These are phyloP conservation scores for Melieria omissa DNA, from an alignment of 2,888 invertebrate species.

Conservation along the genomic window DNA sequence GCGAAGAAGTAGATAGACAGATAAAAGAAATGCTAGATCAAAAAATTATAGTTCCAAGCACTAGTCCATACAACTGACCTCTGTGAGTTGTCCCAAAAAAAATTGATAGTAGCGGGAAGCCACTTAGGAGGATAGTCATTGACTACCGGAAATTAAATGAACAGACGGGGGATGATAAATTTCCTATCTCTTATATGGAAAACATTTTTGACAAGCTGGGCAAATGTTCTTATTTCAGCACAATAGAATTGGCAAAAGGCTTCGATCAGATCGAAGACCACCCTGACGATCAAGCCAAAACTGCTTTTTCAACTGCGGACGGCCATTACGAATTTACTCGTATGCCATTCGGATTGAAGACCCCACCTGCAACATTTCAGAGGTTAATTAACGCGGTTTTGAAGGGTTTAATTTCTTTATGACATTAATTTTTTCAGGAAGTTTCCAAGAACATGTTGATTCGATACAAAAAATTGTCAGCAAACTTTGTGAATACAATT, in stretches of 20 bases:
- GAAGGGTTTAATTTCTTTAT: background rate
- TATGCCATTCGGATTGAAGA: conserved; percentile 18
- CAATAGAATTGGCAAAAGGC: conserved; percentile 11
- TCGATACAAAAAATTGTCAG: conserved; percentile 41
- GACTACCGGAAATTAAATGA: conserved; percentile 13
- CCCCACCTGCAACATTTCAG: conserved; percentile 19
- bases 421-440: background rate
- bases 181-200: conserved; percentile 13
- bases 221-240: conserved; percentile 10
- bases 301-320: conserved; percentile 4
- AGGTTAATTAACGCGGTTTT: conserved; percentile 10
- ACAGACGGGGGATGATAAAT: conserved; percentile 11
- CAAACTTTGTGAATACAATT: conserved; percentile 16
- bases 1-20: conserved; percentile 5
- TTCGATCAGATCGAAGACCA: conserved; percentile 8
- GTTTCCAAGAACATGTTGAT: conserved; percentile 20
- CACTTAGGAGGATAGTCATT: conserved; percentile 9
- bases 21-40: background rate
- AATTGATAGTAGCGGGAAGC: conserved; percentile 4
- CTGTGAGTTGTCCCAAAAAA: background rate
- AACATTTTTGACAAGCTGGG: conserved; percentile 19
- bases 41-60: too few species aligned
- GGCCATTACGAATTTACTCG: conserved; percentile 10
- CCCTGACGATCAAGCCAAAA: conserved; percentile 13
- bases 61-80: too few species aligned